Percentiles rank a stretch among this genome's conserved stretches.
phyloP scores from a whole-genome alignment of 2,797 vertebrate genomes.

The Muscicapa striata region DNA sequence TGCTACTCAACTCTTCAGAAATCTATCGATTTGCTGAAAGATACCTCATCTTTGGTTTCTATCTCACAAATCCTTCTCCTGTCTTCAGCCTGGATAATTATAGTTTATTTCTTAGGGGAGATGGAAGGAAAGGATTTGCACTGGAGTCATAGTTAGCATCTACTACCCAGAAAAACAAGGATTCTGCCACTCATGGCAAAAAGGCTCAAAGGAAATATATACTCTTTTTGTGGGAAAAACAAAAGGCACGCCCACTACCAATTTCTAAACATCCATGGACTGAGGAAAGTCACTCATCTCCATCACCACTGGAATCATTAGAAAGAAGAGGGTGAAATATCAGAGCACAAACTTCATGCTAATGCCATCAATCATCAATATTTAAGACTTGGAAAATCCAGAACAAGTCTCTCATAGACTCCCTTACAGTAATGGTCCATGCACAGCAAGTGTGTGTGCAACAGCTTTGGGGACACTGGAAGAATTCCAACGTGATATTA shows the following conservation, averaged over 20 bases:
- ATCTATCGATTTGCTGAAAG: background rate
- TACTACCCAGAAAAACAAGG: background rate
- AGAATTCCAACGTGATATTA: slow-evolving; percentile 32
- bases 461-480: slow-evolving; percentile 13
- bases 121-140: background rate
- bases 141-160: background rate
- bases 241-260: background rate
- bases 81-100: background rate
- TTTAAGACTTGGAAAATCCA: background rate
- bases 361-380: background rate
- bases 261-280: background rate
- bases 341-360: background rate
- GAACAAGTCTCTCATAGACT: background rate
- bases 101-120: background rate
- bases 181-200: background rate
- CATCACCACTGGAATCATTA: background rate
- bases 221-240: background rate
- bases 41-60: background rate
- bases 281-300: background rate
- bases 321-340: background rate
- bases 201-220: background rate
- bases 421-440: background rate
- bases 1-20: slow-evolving; percentile 9
- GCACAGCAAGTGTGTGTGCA: background rate
- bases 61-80: background rate